These are phyloP conservation scores for Xanthorhoe designata DNA, from an alignment of 2,888 invertebrate species.

Conservation along the genomic window DNA sequence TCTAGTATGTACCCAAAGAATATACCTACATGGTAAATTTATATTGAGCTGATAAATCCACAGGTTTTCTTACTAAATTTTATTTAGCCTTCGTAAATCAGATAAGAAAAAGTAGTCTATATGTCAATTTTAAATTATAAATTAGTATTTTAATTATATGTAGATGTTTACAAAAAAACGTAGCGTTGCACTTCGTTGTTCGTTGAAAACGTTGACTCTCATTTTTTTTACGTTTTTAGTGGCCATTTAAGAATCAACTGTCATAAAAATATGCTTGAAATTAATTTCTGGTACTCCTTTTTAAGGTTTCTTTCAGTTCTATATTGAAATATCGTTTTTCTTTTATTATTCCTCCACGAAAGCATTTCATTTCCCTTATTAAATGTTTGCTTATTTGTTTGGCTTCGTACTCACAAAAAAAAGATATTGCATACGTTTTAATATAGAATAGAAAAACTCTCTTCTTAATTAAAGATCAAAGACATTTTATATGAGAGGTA, in stretches of 20 bases:
- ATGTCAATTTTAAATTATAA: too few species aligned
- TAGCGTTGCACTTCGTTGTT: too few species aligned
- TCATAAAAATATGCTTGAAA: background rate
- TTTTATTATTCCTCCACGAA: slow-evolving; percentile 4
- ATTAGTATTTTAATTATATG: too few species aligned
- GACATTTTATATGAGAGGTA: too few species aligned
- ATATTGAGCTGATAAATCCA: too few species aligned
- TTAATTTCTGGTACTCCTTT: background rate
- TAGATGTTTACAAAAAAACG: too few species aligned
- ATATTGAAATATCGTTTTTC: background rate
- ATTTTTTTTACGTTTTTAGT: background rate
- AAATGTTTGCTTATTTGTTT: slow-evolving; percentile 19
- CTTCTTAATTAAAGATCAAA: background rate
- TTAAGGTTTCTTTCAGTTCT: background rate
- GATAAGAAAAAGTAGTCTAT: too few species aligned
- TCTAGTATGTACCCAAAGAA: too few species aligned
- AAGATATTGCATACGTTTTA: slow-evolving; percentile 1
- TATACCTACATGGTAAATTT: too few species aligned
- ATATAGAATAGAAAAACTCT: background rate
- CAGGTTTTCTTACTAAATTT: too few species aligned
- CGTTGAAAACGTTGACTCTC: too few species aligned
- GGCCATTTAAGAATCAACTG: background rate
- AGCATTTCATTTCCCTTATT: slow-evolving; percentile 6
- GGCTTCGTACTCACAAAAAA: slow-evolving; percentile 24
- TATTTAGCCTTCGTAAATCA: too few species aligned